Conservation (phyloP, 2,888 invertebrate genomes). For the Ophraella communa region DNA sequence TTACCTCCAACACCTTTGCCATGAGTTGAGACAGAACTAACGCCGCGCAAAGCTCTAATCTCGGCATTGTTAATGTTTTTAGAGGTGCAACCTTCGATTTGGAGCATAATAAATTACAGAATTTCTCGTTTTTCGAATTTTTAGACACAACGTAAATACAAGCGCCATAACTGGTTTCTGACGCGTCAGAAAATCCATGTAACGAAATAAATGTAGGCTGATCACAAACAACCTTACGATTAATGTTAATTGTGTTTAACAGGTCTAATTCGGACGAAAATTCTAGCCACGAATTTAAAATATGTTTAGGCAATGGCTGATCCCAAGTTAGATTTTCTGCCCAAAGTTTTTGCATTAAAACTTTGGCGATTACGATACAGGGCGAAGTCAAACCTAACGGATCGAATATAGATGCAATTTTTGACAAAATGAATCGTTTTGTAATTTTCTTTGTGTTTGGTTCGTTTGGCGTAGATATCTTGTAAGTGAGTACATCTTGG, state of each 20-base stretch:
- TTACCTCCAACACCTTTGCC: conserved; percentile 7
- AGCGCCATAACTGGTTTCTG: no score
- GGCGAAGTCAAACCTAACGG: conserved; percentile 1
- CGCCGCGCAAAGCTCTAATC: conserved; percentile 33
- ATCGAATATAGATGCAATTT: conserved; percentile 1
- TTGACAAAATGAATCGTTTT: conserved; percentile 4
- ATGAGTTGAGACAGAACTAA: conserved; percentile 25
- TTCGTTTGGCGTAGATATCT: neutral
- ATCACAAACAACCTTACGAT: no score
- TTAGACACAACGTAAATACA: no score
- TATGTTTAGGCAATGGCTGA: conserved; percentile 1
- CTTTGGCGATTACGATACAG: neutral
- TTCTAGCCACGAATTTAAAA: neutral
- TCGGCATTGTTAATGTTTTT: conserved; percentile 30
- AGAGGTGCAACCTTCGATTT: conserved; percentile 32
- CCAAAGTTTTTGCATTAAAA: no score
- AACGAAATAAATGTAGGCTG: conserved; percentile 21
- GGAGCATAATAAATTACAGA: conserved; percentile 24
- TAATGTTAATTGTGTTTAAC: neutral
- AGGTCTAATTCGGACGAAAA: neutral
- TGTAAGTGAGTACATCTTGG: neutral
- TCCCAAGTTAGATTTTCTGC: no score
- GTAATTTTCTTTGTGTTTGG: neutral
- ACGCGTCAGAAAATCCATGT: conserved; percentile 39
- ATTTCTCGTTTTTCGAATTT: no score